phyloP scores from a whole-genome alignment of 1,140 invertebrate species.

The Ectropis grisescens region DNA sequence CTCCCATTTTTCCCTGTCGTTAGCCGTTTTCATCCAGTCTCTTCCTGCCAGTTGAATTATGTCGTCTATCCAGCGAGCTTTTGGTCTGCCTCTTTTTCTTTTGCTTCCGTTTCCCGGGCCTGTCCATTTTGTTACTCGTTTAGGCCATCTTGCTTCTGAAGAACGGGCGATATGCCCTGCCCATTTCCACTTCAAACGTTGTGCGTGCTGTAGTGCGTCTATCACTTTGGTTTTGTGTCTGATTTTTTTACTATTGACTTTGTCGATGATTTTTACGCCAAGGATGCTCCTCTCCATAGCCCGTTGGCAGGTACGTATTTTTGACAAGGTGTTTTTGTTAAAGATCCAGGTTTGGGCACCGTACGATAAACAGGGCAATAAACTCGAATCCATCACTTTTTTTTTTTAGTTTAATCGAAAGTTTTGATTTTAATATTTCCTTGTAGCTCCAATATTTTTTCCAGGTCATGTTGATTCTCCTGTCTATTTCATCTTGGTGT shows the following conservation, averaged over 20 bases:
- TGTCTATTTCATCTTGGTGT: constrained; percentile 5
- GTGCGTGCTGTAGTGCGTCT: neutral
- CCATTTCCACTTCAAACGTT: neutral
- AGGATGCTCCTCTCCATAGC: neutral
- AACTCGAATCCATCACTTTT: constrained; percentile 7
- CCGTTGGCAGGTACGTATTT: neutral
- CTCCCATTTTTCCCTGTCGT: neutral
- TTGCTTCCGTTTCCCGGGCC: neutral
- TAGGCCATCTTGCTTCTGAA: neutral
- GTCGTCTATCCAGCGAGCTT: neutral
- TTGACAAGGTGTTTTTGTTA: neutral
- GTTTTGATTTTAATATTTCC: constrained; percentile 6
- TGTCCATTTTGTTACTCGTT: neutral
- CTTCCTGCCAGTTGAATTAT: neutral
- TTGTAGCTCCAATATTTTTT: constrained; percentile 6
- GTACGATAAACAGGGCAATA: constrained; percentile 3
- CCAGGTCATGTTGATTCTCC: constrained; percentile 5
- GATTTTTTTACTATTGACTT: neutral
- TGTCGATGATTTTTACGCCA: neutral
- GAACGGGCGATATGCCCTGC: neutral
- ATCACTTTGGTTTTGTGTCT: neutral
- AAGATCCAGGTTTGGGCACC: constrained; percentile 6
- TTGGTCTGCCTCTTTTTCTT: neutral
- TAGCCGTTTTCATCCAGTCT: neutral
- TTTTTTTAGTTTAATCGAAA: constrained; percentile 5